Conservation (phyloP, 1,140 invertebrate genomes). For the Lasioglossum albipes region DNA sequence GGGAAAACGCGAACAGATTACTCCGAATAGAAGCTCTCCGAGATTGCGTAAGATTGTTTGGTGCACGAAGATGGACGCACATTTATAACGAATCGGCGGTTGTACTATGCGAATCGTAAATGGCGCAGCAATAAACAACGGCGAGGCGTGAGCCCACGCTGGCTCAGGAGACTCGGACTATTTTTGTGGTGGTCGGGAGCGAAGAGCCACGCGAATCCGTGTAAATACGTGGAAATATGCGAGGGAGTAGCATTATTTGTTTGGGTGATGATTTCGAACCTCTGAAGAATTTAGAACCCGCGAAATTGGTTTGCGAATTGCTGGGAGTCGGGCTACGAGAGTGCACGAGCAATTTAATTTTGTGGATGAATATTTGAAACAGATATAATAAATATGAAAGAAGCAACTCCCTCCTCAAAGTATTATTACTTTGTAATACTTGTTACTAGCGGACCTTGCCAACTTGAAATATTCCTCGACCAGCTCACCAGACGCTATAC, state of each 20-base stretch:
- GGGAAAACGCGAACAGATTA: background rate
- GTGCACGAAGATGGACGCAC: background rate
- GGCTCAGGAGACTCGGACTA: too few species aligned
- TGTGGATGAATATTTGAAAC: too few species aligned
- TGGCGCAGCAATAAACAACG: constrained; percentile 13
- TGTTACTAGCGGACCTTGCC: background rate
- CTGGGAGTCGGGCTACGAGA: too few species aligned
- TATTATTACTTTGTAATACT: too few species aligned
- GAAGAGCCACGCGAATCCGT: background rate
- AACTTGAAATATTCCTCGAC: constrained; percentile 24
- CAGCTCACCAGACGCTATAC: background rate
- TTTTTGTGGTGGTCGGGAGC: too few species aligned
- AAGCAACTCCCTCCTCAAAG: too few species aligned
- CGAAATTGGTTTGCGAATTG: too few species aligned
- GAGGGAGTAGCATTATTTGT: background rate
- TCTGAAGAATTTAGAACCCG: too few species aligned
- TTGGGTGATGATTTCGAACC: background rate
- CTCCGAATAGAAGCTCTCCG: background rate
- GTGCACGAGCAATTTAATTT: too few species aligned
- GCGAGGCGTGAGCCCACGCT: background rate
- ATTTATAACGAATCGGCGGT: background rate
- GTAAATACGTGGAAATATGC: too few species aligned
- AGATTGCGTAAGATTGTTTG: background rate
- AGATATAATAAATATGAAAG: too few species aligned
- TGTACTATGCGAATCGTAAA: background rate